These are phyloP conservation scores for Betta splendens DNA, from an alignment of 2,797 vertebrate species.

Conservation along the genomic window DNA sequence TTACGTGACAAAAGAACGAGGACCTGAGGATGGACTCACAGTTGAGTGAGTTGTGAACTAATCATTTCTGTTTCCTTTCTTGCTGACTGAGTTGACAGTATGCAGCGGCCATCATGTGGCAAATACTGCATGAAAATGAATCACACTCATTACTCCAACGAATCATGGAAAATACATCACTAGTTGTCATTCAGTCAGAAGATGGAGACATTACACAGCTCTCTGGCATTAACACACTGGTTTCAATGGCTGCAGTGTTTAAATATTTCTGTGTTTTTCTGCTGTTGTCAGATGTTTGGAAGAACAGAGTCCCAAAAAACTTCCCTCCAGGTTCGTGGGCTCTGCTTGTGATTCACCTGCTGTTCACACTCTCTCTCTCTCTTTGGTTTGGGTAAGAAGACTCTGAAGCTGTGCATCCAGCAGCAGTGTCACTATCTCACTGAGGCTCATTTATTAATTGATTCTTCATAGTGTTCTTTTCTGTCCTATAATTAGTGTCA, in stretches of 20 bases:
- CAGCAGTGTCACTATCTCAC: constrained; percentile 64
- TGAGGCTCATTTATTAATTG: too few species aligned
- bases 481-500: too few species aligned
- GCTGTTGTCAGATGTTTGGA: constrained; percentile 65
- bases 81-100: too few species aligned
- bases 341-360: constrained; percentile 70
- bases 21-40: too few species aligned
- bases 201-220: constrained; percentile 35
- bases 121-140: too few species aligned
- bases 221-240: constrained; percentile 51
- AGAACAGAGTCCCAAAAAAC: constrained; percentile 66
- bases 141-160: too few species aligned
- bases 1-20: too few species aligned
- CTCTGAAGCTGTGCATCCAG: constrained; percentile 67
- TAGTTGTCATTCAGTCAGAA: constrained; percentile 23
- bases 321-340: constrained; percentile 80
- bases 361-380: constrained; percentile 69
- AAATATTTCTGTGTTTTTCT: constrained; percentile 65
- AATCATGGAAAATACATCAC: too few species aligned
- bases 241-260: constrained; percentile 45
- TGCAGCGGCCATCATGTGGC: too few species aligned
- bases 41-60: too few species aligned
- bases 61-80: too few species aligned
- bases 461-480: constrained; percentile 30
- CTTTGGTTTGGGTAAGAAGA: constrained; percentile 72